These are phyloP conservation scores for Eupithecia pulchellata DNA, from an alignment of 2,888 invertebrate genomes.

Conservation along the genomic window DNA sequence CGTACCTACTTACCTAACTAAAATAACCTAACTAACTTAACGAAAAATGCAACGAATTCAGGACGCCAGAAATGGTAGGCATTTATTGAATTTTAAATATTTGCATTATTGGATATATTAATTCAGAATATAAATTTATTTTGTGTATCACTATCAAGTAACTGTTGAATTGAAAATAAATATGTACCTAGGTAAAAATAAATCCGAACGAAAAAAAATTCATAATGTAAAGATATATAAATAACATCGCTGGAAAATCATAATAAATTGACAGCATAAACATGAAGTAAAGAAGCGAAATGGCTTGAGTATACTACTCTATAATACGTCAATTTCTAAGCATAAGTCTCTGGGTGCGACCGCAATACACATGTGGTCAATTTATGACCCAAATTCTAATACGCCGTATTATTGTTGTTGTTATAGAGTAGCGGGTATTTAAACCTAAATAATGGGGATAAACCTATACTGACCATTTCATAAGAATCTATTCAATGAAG, in stretches of 20 bases:
- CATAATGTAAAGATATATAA: too few species aligned
- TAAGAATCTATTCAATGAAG: neutral
- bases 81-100: too few species aligned
- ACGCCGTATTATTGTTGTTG: neutral
- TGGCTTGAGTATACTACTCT: conserved; percentile 14
- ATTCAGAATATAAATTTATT: too few species aligned
- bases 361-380: conserved; percentile 11
- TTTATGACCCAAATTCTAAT: conserved; percentile 10
- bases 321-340: conserved; percentile 15
- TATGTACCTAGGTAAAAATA: too few species aligned
- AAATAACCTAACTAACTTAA: too few species aligned
- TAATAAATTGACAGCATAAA: conserved; percentile 1
- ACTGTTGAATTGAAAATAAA: too few species aligned
- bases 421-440: neutral
- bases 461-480: neutral
- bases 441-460: neutral
- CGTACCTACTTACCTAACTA: too few species aligned
- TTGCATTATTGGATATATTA: too few species aligned
- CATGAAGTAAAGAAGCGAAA: conserved; percentile 5
- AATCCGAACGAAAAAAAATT: too few species aligned
- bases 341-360: conserved; percentile 17
- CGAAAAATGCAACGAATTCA: too few species aligned
- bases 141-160: too few species aligned
- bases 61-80: too few species aligned
- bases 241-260: neutral